Evolutionary conservation across 1,140 invertebrate species (phyloP).

Genomic region (Sitophilus oryzae): DNA sequence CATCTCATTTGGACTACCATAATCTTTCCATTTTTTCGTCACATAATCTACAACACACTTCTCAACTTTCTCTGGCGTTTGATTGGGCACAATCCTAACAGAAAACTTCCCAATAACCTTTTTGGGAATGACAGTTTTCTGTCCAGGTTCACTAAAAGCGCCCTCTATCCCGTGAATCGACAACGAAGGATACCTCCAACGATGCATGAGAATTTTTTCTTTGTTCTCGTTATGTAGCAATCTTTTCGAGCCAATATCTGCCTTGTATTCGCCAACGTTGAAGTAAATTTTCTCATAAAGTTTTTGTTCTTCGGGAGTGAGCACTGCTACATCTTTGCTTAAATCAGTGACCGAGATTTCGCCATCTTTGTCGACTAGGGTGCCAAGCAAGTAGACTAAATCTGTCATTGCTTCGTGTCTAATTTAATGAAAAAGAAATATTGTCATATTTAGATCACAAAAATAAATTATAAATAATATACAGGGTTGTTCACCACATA

Average conservation of each 20-base stretch:
- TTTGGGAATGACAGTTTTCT: slow-evolving; percentile 92
- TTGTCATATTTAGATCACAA: not conserved
- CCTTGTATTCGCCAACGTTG: slow-evolving; percentile 71
- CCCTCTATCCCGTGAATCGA: slow-evolving; percentile 83
- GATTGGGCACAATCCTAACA: slow-evolving; percentile 88
- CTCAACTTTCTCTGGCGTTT: slow-evolving; percentile 71
- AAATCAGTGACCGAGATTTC: slow-evolving; percentile 77
- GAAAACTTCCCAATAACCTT: slow-evolving; percentile 97
- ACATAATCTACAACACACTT: slow-evolving; percentile 71
- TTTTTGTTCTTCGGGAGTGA: slow-evolving; percentile 68
- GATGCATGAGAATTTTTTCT: slow-evolving; percentile 73
- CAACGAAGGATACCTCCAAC: slow-evolving; percentile 85
- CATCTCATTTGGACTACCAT: slow-evolving; percentile 82
- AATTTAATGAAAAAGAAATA: not conserved
- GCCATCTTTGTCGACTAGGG: slow-evolving; percentile 77
- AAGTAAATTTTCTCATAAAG: slow-evolving; percentile 88
- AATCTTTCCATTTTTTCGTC: slow-evolving; percentile 62
- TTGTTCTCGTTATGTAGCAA: slow-evolving; percentile 75
- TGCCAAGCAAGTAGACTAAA: slow-evolving; percentile 75
- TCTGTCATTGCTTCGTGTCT: slow-evolving; percentile 83
- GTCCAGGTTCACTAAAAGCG: slow-evolving; percentile 87
- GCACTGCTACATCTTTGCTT: slow-evolving; percentile 68
- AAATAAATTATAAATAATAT: too few species aligned
- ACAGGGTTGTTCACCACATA: too few species aligned
- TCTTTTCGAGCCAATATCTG: slow-evolving; percentile 63